These are phyloP conservation scores for Takifugu flavidus DNA, from an alignment of 2,113 vertebrate genomes.

Conservation along the genomic window DNA sequence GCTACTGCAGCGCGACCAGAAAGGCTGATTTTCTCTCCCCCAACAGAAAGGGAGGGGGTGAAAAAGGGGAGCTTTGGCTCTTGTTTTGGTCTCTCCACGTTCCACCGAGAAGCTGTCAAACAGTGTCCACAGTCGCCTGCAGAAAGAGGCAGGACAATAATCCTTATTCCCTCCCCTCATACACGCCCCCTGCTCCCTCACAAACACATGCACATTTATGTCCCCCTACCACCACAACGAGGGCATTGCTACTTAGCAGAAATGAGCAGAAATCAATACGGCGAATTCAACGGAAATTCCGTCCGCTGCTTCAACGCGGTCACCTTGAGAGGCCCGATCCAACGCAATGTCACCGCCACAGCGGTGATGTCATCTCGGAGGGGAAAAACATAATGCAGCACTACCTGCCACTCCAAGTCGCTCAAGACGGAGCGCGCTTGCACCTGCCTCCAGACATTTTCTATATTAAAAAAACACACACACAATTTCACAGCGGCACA, in stretches of 20 bases:
- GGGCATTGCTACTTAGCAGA: constrained; percentile 42
- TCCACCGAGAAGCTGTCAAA: constrained; percentile 82
- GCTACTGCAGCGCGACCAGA: constrained; percentile 82
- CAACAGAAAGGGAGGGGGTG: constrained; percentile 24
- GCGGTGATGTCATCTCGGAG: constrained; percentile 58
- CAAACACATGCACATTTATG: constrained; percentile 47
- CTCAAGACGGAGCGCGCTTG: neutral
- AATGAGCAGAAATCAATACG: constrained; percentile 16
- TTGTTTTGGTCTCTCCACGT: constrained; percentile 85
- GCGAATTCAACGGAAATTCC: constrained; percentile 18
- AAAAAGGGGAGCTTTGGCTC: constrained; percentile 54
- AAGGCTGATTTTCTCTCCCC: constrained; percentile 62
- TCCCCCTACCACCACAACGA: constrained; percentile 7
- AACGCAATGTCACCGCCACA: constrained; percentile 32
- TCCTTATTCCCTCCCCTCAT: constrained; percentile 52
- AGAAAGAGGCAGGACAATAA: constrained; percentile 72
- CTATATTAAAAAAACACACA: neutral
- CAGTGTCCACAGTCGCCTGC: constrained; percentile 74
- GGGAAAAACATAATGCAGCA: constrained; percentile 43
- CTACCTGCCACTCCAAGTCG: constrained; percentile 26
- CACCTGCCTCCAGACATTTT: neutral
- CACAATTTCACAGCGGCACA: neutral
- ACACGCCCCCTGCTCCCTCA: constrained; percentile 58
- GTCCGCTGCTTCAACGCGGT: constrained; percentile 17
- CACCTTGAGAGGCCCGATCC: constrained; percentile 43